phyloP scores from a whole-genome alignment of 2,797 vertebrate species.

The Distichodus sexfasciatus region DNA sequence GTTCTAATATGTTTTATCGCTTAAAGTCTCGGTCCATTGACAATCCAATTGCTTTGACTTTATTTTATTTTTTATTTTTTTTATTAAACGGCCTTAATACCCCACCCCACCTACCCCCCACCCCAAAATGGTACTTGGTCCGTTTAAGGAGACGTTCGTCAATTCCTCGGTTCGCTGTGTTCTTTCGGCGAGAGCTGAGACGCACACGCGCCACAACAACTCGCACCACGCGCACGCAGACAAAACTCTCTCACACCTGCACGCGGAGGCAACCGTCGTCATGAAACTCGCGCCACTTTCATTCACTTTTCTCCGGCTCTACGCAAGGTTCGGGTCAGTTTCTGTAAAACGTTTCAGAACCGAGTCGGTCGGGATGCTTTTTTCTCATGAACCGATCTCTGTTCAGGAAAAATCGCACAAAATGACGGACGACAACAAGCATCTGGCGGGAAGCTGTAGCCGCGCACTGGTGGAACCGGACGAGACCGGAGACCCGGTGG shows the following conservation, averaged over 20 bases:
- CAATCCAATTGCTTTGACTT: too few species aligned
- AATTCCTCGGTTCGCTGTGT: constrained; percentile 66
- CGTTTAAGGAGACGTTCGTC: constrained; percentile 80
- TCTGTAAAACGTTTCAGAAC: constrained; percentile 16
- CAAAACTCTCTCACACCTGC: not conserved
- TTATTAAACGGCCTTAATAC: too few species aligned
- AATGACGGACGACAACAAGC: constrained; percentile 96
- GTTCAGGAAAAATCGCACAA: constrained; percentile 87
- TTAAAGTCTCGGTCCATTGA: too few species aligned
- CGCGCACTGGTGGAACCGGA: too few species aligned
- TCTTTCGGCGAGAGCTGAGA: constrained; percentile 29
- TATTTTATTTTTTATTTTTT: too few species aligned
- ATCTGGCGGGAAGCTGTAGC: constrained; percentile 87
- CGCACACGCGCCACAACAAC: not conserved
- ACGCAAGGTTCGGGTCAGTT: not conserved
- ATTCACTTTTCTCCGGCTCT: not conserved
- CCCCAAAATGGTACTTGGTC: constrained; percentile 84
- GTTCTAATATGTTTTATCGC: too few species aligned
- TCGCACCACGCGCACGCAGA: not conserved
- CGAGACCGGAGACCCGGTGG: too few species aligned
- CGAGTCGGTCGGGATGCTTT: constrained; percentile 47
- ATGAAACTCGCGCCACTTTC: not conserved
- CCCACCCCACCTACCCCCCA: constrained; percentile 57
- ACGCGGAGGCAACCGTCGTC: not conserved
- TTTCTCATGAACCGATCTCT: constrained; percentile 70